Base-by-base conservation (phyloP, 2,797 vertebrate genomes). In the Taeniopygia guttata region DNA sequence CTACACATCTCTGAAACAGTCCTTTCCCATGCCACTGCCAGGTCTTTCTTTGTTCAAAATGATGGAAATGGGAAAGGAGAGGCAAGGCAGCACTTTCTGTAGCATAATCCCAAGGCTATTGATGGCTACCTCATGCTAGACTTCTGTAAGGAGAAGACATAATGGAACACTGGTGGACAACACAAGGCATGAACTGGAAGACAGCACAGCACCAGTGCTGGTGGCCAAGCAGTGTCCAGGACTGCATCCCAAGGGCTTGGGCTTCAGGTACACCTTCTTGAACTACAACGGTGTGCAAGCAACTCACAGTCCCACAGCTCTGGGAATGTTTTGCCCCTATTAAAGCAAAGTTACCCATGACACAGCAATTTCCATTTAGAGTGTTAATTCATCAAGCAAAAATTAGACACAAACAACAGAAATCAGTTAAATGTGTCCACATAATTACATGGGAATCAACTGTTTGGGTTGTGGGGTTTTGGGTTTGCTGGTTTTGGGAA, bases 31-130 rank as follows among this genome's bases (percentile, higher is more conserved):
- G 0, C 1, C 7, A 13, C 26, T 72, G 5, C 38, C 19, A 21
- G 8, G 6, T 14, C 18, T 48, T 51, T 46, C 46, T 25, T 16
- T 12, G 6, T 32, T 87, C 18, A 17, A 32, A 89, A 68, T 8
- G 1, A 34, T 20, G 9, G 21, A 45, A 29, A 5, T 30, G 13
- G 20, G 30, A 60, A 68, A 45, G 16, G 3, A 3, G 3, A 16
- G 1, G 13, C 1, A 5, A 21, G 26, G 36, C 69, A 66, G 40
- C 17, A 27, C 36, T 9, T 69, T 66, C 22, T 40, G 45, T 2
- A 66, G 8, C 3, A 32, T 2, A 10, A 14, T 3, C 34, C 6
- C 2, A 2, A 60, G 5, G n/a, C 5, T 38, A 30, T 2, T 2
- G 1, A 45, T 13, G 30, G 38, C 46, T 1, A 0, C 16, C 32